Conservation (phyloP, 2,888 invertebrate genomes). For the Dryomyza anilis region DNA sequence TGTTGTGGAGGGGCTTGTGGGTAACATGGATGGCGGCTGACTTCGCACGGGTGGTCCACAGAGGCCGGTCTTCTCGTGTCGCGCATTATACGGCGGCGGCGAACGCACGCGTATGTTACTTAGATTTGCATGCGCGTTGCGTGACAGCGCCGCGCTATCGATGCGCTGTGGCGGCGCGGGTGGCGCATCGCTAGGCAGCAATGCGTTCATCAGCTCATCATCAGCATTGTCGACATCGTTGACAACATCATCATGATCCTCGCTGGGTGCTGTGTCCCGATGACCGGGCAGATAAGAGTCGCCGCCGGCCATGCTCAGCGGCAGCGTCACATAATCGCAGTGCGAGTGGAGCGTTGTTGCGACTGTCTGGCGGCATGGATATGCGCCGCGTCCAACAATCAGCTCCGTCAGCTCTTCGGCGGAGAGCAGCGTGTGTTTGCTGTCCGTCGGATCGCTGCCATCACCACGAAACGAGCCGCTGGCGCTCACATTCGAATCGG, state of each 20-base stretch:
- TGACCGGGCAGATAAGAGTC: slow-evolving; percentile 68
- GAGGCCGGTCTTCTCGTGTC: slow-evolving; percentile 66
- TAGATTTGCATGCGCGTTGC: slow-evolving; percentile 62
- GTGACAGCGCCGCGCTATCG: slow-evolving; percentile 65
- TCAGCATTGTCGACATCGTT: slow-evolving; percentile 60
- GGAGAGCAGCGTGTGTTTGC: slow-evolving; percentile 75
- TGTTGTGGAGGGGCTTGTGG: slow-evolving; percentile 5
- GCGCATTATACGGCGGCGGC: slow-evolving; percentile 74
- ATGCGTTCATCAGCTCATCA: slow-evolving; percentile 61
- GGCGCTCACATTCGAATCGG: slow-evolving; percentile 82
- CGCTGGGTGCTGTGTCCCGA: slow-evolving; percentile 68
- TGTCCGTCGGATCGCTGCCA: slow-evolving; percentile 86
- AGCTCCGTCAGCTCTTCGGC: slow-evolving; percentile 84
- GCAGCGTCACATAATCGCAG: slow-evolving; percentile 86
- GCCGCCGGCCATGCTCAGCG: slow-evolving; percentile 64
- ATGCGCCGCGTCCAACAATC: slow-evolving; percentile 79
- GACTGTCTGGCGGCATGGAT: slow-evolving; percentile 78
- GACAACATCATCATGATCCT: slow-evolving; percentile 56
- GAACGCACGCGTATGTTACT: slow-evolving; percentile 61
- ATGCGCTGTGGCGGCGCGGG: slow-evolving; percentile 75
- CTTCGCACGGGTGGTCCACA: slow-evolving; percentile 54
- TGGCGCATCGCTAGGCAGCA: slow-evolving; percentile 63
- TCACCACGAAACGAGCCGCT: slow-evolving; percentile 82
- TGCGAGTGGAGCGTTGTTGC: slow-evolving; percentile 87
- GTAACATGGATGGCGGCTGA: slow-evolving; percentile 21